A percentile compares a stretch with the other conserved stretches of the same genome.
These are phyloP conservation scores for Esperia sulphurella DNA, from an alignment of 2,888 invertebrate species.

Conservation along the genomic window DNA sequence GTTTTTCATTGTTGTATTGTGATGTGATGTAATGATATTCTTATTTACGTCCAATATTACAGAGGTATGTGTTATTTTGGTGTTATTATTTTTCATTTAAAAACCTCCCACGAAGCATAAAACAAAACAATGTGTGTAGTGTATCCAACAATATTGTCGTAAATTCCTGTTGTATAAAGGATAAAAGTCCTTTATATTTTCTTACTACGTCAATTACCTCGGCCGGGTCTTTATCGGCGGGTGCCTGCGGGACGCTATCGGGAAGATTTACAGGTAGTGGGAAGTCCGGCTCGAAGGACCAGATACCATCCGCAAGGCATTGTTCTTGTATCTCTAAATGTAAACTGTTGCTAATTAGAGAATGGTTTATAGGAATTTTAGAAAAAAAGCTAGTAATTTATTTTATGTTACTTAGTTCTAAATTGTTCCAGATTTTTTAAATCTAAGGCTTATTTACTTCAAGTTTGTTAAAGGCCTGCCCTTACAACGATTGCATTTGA, in stretches of 20 bases:
- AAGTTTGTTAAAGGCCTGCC: too few species aligned
- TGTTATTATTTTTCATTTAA: not conserved
- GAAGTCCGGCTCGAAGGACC: conserved; percentile 37
- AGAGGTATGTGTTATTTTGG: too few species aligned
- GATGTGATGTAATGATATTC: too few species aligned
- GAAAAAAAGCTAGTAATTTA: not conserved
- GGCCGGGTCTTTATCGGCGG: conserved; percentile 58
- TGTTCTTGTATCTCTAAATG: conserved; percentile 42
- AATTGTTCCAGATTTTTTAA: not conserved
- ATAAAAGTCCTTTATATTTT: conserved; percentile 45
- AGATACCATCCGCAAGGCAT: conserved; percentile 35
- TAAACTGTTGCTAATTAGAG: conserved; percentile 32
- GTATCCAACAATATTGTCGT: conserved; percentile 15
- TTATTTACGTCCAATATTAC: too few species aligned
- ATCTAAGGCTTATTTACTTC: too few species aligned
- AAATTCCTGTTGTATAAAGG: conserved; percentile 35
- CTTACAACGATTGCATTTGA: too few species aligned
- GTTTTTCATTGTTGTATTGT: too few species aligned
- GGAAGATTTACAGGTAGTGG: conserved; percentile 61
- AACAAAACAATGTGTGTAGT: not conserved
- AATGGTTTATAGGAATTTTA: conserved; percentile 4
- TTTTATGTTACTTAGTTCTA: not conserved
- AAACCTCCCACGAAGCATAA: too few species aligned
- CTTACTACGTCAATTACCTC: conserved; percentile 69
- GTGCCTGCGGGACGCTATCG: conserved; percentile 52